Evolutionary conservation across 2,113 vertebrate species (phyloP).

Genomic region (Tachysurus fulvidraco): DNA sequence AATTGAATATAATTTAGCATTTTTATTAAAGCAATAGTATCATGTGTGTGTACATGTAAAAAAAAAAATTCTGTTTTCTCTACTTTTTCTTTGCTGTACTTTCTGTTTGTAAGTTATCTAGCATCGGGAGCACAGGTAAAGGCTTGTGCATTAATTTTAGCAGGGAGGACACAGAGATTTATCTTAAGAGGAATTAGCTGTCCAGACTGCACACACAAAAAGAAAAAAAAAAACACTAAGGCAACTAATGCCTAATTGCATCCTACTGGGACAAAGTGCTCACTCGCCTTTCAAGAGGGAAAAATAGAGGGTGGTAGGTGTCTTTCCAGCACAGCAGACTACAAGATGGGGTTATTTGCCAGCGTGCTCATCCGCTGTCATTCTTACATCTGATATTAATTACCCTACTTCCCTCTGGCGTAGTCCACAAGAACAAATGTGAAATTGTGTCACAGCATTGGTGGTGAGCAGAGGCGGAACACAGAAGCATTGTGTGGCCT

Average conservation of each 20-base stretch:
- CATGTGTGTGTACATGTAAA: not conserved
- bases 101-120: conserved; percentile 28
- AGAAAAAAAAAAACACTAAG: conserved; percentile 27
- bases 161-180: conserved; percentile 27
- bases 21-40: not conserved
- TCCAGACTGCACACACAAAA: conserved; percentile 38
- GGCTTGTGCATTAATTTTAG: conserved; percentile 33
- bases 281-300: conserved; percentile 5
- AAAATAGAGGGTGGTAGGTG: conserved; percentile 21
- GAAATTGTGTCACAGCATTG: conserved; percentile 38
- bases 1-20: not conserved
- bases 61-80: not conserved
- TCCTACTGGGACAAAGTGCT: conserved; percentile 41
- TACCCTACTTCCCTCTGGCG: conserved; percentile 59
- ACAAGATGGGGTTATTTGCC: conserved; percentile 19
- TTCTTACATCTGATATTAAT: conserved; percentile 40
- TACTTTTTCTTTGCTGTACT: conserved; percentile 12
- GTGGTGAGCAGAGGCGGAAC: conserved; percentile 24
- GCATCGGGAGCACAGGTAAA: conserved; percentile 19
- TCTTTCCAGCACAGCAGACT: conserved; percentile 12
- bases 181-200: conserved; percentile 50
- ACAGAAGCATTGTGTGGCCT: conserved; percentile 46
- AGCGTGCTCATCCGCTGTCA: conserved; percentile 2
- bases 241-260: conserved; percentile 46
- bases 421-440: conserved; percentile 53